phyloP scores from a whole-genome alignment of 2,113 vertebrate species.

The Falco punctatus region DNA sequence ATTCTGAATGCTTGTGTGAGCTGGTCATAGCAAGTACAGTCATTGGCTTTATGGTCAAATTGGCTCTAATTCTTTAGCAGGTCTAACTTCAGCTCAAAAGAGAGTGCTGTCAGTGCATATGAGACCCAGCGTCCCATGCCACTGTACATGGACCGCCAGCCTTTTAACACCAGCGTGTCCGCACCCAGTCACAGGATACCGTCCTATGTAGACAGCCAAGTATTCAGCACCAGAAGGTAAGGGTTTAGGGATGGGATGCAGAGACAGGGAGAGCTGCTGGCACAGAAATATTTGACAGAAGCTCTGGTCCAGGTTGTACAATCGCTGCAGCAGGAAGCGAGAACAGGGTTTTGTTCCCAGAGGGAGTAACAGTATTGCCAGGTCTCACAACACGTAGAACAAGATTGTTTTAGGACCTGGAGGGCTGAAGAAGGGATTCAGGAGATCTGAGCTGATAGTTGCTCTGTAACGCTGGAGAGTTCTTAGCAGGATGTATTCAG shows the following conservation, averaged over 20 bases:
- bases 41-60: neutral
- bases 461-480: neutral
- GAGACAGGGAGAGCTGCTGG: neutral
- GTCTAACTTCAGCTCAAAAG: neutral
- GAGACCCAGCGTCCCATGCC: neutral
- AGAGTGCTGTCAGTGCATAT: neutral
- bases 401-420: neutral
- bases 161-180: neutral
- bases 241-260: neutral
- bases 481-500: neutral
- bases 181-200: slow-evolving; percentile 50
- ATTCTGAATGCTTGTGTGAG: neutral
- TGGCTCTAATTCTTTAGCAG: neutral
- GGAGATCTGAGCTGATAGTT: neutral
- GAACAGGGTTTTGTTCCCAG: neutral
- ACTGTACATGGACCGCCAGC: neutral
- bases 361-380: neutral
- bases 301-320: neutral
- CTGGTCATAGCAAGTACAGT: neutral
- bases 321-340: neutral
- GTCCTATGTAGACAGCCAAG: neutral
- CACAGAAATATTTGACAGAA: neutral
- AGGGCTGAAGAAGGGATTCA: neutral
- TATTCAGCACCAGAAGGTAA: slow-evolving; percentile 33
- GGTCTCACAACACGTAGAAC: neutral